Percentiles rank a stretch among this genome's conserved stretches.
Evolutionary conservation across 1,140 invertebrate genomes (phyloP).

Genomic region (Chelonus insularis): DNA sequence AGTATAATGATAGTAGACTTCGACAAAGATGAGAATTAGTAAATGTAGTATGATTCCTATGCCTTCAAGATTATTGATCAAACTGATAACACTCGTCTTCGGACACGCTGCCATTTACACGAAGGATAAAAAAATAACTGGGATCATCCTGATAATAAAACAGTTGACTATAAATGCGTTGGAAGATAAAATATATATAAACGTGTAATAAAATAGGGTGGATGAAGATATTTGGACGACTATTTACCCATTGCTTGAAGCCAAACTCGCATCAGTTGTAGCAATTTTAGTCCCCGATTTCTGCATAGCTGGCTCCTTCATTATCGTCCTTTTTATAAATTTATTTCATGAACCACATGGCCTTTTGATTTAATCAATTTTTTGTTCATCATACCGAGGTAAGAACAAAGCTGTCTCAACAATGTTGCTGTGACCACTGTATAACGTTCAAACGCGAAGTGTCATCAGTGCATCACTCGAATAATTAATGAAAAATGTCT

Average conservation of each 20-base stretch:
- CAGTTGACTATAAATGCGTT: too few species aligned
- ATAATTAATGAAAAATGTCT: too few species aligned
- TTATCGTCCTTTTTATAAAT: slow-evolving; percentile 9
- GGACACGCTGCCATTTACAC: slow-evolving; percentile 5
- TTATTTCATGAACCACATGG: neutral
- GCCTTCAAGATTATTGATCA: too few species aligned
- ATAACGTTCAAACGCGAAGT: neutral
- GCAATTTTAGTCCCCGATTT: slow-evolving; percentile 34
- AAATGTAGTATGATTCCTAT: too few species aligned
- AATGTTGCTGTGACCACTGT: too few species aligned
- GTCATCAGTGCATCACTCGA: neutral
- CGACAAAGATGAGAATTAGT: too few species aligned
- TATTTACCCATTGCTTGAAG: slow-evolving; percentile 46
- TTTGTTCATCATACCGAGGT: neutral
- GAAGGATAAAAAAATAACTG: too few species aligned
- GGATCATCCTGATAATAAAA: too few species aligned
- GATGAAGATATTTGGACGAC: slow-evolving; percentile 35
- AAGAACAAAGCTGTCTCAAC: too few species aligned
- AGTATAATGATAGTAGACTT: too few species aligned
- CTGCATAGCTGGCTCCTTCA: slow-evolving; percentile 37
- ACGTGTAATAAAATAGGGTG: slow-evolving; percentile 16
- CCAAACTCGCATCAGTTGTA: slow-evolving; percentile 22
- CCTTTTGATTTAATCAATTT: neutral
- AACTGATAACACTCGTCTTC: slow-evolving; percentile 1
- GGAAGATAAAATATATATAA: neutral